These are phyloP conservation scores for Melanaphis sacchari DNA, from an alignment of 1,140 invertebrate species.

Conservation along the genomic window DNA sequence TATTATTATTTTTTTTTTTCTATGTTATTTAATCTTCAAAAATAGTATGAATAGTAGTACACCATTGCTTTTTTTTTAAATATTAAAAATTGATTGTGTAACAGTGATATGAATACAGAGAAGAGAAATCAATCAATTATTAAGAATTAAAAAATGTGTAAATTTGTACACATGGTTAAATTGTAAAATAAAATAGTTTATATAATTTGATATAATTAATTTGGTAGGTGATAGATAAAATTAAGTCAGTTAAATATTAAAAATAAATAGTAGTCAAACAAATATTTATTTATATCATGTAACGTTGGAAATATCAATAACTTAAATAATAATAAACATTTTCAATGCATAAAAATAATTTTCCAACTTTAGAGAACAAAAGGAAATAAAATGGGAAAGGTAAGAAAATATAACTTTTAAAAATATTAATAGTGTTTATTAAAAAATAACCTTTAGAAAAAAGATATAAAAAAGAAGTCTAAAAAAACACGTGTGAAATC, in stretches of 20 bases:
- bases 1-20: background rate
- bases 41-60: background rate
- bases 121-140: background rate
- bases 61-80: background rate
- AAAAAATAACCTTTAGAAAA: slow-evolving; percentile 4
- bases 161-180: background rate
- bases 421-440: background rate
- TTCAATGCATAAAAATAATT: slow-evolving; percentile 60
- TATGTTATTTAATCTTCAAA: background rate
- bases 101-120: background rate
- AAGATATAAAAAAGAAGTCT: slow-evolving; percentile 41
- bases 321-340: background rate
- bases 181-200: background rate
- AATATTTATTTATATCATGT: background rate
- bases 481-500: background rate
- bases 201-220: background rate
- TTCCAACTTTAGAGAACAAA: background rate
- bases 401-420: background rate
- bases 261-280: background rate
- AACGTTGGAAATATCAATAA: background rate
- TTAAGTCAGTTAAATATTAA: background rate
- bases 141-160: background rate
- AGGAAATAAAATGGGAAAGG: background rate
- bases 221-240: background rate
- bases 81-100: background rate